These are phyloP conservation scores for Phaedon cochleariae DNA, from an alignment of 2,888 invertebrate species.

Conservation along the genomic window DNA sequence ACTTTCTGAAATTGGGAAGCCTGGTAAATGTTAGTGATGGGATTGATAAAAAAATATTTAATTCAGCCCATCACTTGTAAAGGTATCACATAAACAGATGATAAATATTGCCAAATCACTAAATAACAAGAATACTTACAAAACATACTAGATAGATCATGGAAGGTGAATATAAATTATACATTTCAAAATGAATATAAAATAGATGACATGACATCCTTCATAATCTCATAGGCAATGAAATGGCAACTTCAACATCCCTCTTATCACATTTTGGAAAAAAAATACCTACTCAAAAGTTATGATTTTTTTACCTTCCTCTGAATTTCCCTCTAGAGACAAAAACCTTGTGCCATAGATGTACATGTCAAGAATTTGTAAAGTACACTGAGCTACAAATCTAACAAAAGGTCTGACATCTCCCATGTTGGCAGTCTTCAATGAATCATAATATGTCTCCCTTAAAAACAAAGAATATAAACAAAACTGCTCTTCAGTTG, in stretches of 20 bases:
- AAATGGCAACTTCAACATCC: neutral
- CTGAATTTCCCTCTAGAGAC: conserved; percentile 43
- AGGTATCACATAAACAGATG: neutral
- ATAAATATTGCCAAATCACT: neutral
- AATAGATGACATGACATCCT: neutral
- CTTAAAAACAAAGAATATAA: no score
- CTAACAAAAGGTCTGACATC: conserved; percentile 95
- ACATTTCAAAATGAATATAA: neutral
- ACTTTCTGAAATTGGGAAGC: neutral
- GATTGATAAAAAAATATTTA: no score
- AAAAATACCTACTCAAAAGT: conserved; percentile 30
- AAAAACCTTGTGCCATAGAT: conserved; percentile 50
- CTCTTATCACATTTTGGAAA: neutral
- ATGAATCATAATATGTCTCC: conserved; percentile 85
- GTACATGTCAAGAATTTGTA: conserved; percentile 55
- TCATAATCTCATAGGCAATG: neutral
- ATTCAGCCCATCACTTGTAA: no score
- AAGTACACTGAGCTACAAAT: conserved; percentile 91
- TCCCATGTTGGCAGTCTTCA: conserved; percentile 92
- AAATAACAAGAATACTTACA: neutral
- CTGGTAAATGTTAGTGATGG: neutral
- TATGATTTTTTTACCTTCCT: conserved; percentile 41
- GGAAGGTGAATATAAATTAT: neutral
- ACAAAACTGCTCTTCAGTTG: neutral
- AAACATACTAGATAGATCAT: no score